A percentile compares a stretch with the other conserved stretches of the same genome.
These are phyloP conservation scores for Vipera ursinii DNA, from an alignment of 2,797 vertebrate genomes.

Conservation along the genomic window DNA sequence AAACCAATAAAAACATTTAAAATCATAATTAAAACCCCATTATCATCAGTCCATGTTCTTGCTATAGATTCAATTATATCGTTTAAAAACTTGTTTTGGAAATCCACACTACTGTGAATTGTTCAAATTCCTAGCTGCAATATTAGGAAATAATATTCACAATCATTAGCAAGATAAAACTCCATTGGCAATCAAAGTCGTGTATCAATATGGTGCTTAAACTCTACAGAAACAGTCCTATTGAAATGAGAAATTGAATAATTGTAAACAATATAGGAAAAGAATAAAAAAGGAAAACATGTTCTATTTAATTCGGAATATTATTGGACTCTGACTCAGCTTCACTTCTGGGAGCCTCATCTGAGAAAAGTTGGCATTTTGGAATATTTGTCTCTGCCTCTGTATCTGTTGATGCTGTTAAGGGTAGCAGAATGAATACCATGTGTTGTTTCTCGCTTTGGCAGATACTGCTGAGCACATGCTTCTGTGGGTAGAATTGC, in stretches of 20 bases:
- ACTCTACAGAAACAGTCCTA: not conserved
- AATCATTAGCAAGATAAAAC: not conserved
- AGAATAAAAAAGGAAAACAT: not conserved
- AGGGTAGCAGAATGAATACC: conserved; percentile 1
- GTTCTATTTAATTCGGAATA: not conserved
- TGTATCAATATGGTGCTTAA: not conserved
- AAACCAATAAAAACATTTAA: too few relatives aligned
- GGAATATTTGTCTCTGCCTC: conserved; percentile 10
- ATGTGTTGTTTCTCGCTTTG: conserved; percentile 3
- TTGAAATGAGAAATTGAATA: not conserved
- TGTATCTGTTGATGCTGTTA: conserved; percentile 2
- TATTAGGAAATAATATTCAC: not conserved
- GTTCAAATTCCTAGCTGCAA: not conserved
- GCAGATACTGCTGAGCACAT: not conserved
- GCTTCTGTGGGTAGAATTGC: conserved; percentile 20
- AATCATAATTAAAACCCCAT: too few relatives aligned
- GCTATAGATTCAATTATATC: not conserved
- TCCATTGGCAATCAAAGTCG: not conserved
- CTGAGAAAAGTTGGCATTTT: not conserved
- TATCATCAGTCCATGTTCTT: not conserved
- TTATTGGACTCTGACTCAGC: conserved; percentile 4
- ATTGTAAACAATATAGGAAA: not conserved
- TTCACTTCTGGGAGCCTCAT: not conserved
- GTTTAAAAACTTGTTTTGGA: not conserved
- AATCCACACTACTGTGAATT: not conserved